Evolutionary conservation across 2,797 vertebrate genomes (phyloP).

Genomic region (Hoplostethus mediterraneus): DNA sequence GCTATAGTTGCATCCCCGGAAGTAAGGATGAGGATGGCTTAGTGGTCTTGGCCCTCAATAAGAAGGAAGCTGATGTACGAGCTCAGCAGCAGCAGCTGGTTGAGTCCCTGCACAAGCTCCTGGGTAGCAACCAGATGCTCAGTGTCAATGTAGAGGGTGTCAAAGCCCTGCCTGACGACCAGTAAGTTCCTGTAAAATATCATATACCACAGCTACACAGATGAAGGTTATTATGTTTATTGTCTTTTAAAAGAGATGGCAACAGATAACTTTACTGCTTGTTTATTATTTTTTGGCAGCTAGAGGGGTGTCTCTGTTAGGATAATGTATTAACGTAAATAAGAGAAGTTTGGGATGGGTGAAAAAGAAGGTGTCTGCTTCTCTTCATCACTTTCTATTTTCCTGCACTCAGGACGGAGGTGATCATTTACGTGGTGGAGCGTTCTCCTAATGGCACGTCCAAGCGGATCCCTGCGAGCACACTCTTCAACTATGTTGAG

Average conservation of each 20-base stretch:
- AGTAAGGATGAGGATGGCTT: constrained; percentile 97
- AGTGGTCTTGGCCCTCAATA: constrained; percentile 92
- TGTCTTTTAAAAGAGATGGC: not conserved
- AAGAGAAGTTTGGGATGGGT: no score
- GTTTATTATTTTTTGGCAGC: not conserved
- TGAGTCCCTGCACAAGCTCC: constrained; percentile 93
- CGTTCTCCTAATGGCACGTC: constrained; percentile 96
- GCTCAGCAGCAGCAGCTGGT: constrained; percentile 95
- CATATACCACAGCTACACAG: not conserved
- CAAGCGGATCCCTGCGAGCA: constrained; percentile 91
- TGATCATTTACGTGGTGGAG: constrained; percentile 94
- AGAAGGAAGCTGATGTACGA: constrained; percentile 93
- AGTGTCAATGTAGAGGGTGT: constrained; percentile 95
- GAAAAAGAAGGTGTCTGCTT: not conserved
- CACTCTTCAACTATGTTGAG: constrained; percentile 89
- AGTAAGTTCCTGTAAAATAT: constrained; percentile 83
- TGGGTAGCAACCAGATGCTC: constrained; percentile 93
- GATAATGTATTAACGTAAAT: no score
- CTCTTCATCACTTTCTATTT: constrained; percentile 3
- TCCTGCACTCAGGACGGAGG: constrained; percentile 88
- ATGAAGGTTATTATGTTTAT: not conserved
- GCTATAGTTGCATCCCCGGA: constrained; percentile 93
- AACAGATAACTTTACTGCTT: not conserved
- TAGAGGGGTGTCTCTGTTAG: not conserved
- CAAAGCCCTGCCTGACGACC: constrained; percentile 92